Evolutionary conservation across 2,113 vertebrate species (phyloP).

Genomic region (Morone saxatilis): DNA sequence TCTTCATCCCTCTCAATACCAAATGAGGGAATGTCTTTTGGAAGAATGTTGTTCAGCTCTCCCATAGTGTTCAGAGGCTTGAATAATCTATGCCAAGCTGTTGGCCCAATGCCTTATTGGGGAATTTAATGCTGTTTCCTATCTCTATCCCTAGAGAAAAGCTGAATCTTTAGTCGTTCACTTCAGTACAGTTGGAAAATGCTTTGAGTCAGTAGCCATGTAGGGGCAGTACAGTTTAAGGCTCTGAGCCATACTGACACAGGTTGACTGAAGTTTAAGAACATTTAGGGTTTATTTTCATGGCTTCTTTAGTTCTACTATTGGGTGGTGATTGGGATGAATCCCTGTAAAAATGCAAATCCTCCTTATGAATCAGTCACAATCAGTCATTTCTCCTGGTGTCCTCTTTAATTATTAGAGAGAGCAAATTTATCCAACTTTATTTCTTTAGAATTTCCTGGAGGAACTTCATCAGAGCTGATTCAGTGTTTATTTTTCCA

Average conservation of each 20-base stretch:
- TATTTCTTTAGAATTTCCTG: no score
- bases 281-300: not conserved
- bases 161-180: not conserved
- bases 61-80: not conserved
- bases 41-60: not conserved
- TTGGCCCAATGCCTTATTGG: not conserved
- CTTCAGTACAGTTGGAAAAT: not conserved
- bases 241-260: not conserved
- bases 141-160: not conserved
- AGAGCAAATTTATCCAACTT: not conserved
- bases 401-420: no score
- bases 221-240: not conserved
- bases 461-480: not conserved
- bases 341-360: not conserved
- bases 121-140: not conserved
- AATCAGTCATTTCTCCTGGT: not conserved
- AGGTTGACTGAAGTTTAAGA: not conserved
- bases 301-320: not conserved
- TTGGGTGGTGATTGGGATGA: not conserved
- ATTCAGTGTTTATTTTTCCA: constrained; percentile 1
- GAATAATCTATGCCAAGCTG: not conserved
- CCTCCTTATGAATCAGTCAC: not conserved
- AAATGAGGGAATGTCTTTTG: not conserved
- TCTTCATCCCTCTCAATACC: not conserved
- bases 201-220: not conserved